Percentiles rank a stretch among this genome's conserved stretches.
Conservation (phyloP, 2,888 invertebrate genomes). For the Zygaena filipendulae region DNA sequence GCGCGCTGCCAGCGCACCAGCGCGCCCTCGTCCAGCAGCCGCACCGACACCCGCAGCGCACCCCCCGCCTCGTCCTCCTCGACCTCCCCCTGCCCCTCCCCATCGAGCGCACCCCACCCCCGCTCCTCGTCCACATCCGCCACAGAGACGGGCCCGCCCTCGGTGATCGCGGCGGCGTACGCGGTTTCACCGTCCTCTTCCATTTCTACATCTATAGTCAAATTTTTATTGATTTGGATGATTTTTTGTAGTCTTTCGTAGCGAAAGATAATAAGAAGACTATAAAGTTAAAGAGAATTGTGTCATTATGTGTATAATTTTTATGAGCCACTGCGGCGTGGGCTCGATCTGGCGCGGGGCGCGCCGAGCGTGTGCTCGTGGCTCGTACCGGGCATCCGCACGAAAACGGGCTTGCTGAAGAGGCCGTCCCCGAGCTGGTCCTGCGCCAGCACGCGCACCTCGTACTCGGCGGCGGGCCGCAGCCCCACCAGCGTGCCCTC, state of each 20-base stretch:
- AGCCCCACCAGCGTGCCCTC: slow-evolving; percentile 84
- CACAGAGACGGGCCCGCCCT: slow-evolving; percentile 4
- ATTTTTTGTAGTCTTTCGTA: too few species aligned
- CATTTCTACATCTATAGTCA: slow-evolving; percentile 20
- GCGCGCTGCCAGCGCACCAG: slow-evolving; percentile 80
- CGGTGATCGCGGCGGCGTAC: slow-evolving; percentile 18
- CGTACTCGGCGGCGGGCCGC: slow-evolving; percentile 81
- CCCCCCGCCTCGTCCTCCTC: slow-evolving; percentile 60
- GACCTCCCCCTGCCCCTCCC: slow-evolving; percentile 70
- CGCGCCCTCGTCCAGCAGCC: slow-evolving; percentile 78
- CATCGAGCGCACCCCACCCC: slow-evolving; percentile 29
- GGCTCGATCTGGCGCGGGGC: background rate
- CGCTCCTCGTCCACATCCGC: slow-evolving; percentile 3
- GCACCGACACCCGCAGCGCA: slow-evolving; percentile 75
- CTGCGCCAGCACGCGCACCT: slow-evolving; percentile 90
- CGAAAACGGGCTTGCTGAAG: slow-evolving; percentile 85
- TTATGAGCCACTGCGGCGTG: too few species aligned
- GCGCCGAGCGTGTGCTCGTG: background rate
- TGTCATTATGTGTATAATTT: too few species aligned
- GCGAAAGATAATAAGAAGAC: too few species aligned
- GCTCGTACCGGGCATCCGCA: slow-evolving; percentile 71
- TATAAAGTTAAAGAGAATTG: too few species aligned
- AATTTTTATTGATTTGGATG: too few species aligned
- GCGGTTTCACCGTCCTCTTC: slow-evolving; percentile 20
- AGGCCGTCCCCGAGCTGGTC: slow-evolving; percentile 88